Evolutionary conservation across 2,888 invertebrate species (phyloP).

Genomic region (Erebia ligea): DNA sequence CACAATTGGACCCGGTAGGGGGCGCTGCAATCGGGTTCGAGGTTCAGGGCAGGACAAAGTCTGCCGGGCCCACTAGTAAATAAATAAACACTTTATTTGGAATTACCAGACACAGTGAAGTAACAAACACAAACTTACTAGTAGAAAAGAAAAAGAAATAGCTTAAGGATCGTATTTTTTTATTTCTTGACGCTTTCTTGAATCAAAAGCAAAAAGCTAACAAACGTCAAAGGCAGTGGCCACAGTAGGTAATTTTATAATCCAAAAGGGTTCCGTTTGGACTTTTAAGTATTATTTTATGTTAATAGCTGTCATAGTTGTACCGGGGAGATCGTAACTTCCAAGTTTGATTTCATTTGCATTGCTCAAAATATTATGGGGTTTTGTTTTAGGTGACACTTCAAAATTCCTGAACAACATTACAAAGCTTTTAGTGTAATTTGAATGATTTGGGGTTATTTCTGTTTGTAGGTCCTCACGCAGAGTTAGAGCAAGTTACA

Average conservation of each 20-base stretch:
- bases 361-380: slow-evolving; percentile 49
- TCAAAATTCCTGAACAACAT: slow-evolving; percentile 37
- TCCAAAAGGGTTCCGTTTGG: slow-evolving; percentile 51
- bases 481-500: not conserved
- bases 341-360: slow-evolving; percentile 62
- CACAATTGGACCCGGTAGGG: too few relatives aligned
- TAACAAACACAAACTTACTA: too few relatives aligned
- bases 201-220: not conserved
- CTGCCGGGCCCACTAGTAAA: too few relatives aligned
- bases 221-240: slow-evolving; percentile 14
- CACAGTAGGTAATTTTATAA: slow-evolving; percentile 22
- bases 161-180: too few relatives aligned
- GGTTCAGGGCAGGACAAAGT: too few relatives aligned
- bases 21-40: too few relatives aligned
- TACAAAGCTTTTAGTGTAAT: slow-evolving; percentile 38
- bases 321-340: slow-evolving; percentile 49
- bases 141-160: too few relatives aligned
- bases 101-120: too few relatives aligned
- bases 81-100: too few relatives aligned
- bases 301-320: slow-evolving; percentile 70
- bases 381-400: slow-evolving; percentile 38
- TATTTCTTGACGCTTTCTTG: not conserved
- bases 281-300: slow-evolving; percentile 79
- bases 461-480: slow-evolving; percentile 6
- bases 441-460: slow-evolving; percentile 28